Evolutionary conservation across 1,140 invertebrate species (phyloP).

Genomic region (Temnothorax nylanderi): DNA sequence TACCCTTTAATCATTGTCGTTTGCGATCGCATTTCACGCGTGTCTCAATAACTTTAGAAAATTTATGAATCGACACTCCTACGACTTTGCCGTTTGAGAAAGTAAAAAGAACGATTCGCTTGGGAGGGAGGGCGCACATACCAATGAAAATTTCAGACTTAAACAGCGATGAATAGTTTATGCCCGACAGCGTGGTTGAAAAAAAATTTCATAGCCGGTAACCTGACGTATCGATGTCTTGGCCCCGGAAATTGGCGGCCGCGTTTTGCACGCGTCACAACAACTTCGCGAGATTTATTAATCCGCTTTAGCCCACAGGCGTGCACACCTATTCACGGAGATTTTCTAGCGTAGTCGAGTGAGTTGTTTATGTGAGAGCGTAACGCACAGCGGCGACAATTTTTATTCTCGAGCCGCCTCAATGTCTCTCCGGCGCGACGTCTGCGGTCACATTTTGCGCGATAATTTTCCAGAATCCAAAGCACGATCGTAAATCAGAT

Average conservation of each 20-base stretch:
- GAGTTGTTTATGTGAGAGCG: constrained; percentile 43
- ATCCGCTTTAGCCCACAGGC: constrained; percentile 32
- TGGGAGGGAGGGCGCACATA: neutral
- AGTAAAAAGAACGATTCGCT: neutral
- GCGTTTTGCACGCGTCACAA: constrained; percentile 7
- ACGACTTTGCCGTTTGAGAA: neutral
- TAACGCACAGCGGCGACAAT: constrained; percentile 15
- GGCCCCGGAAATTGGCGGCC: constrained; percentile 32
- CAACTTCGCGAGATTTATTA: constrained; percentile 40
- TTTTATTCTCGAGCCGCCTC: constrained; percentile 12
- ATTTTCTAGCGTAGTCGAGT: constrained; percentile 2
- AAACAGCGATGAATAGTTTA: constrained; percentile 29
- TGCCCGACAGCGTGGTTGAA: neutral
- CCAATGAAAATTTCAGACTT: constrained; percentile 43
- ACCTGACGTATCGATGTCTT: constrained; percentile 51
- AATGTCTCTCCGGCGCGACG: constrained; percentile 13
- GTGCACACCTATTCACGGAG: neutral
- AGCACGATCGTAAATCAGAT: constrained; percentile 79
- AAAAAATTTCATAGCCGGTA: neutral
- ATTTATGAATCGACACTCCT: neutral
- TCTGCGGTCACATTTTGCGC: constrained; percentile 69
- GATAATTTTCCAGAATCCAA: constrained; percentile 79
- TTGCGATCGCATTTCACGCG: constrained; percentile 10
- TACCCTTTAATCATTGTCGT: constrained; percentile 37
- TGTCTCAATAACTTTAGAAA: constrained; percentile 4